Conservation (phyloP, 2,888 invertebrate genomes). For the Pristionchus maxplancki region DNA sequence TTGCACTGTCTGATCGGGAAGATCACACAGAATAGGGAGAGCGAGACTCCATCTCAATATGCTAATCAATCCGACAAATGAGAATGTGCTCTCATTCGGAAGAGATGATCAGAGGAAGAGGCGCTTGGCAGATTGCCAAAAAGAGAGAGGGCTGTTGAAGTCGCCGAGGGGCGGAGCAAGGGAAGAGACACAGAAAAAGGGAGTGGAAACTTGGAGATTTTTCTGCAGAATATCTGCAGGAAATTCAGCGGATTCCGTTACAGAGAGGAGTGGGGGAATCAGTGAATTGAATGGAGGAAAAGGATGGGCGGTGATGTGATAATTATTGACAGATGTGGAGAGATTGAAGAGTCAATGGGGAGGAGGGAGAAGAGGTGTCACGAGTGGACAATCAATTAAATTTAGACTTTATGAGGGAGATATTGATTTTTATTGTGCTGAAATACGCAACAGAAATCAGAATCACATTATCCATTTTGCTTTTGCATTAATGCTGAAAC, state of each 20-base stretch:
- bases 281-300: neutral
- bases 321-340: slow-evolving; percentile 47
- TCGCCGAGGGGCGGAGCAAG: neutral
- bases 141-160: slow-evolving; percentile 21
- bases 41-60: neutral
- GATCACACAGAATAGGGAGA: neutral
- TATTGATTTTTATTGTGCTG: no score
- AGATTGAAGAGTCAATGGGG: slow-evolving; percentile 16
- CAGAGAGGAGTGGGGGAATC: neutral
- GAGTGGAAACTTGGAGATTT: neutral
- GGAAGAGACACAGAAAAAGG: neutral
- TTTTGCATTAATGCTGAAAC: neutral
- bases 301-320: neutral
- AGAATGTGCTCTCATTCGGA: neutral
- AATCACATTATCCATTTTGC: neutral
- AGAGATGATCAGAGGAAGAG: slow-evolving; percentile 12
- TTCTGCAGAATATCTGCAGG: neutral
- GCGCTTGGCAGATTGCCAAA: neutral
- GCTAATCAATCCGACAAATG: neutral
- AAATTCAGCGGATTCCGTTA: neutral
- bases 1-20: neutral
- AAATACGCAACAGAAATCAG: no score
- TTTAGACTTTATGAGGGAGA: no score
- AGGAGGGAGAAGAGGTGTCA: slow-evolving; percentile 6
- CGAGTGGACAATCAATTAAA: neutral